A percentile compares a stretch with the other conserved stretches of the same genome.
Conservation (phyloP, 2,797 vertebrate genomes). For the Etheostoma perlongum region DNA sequence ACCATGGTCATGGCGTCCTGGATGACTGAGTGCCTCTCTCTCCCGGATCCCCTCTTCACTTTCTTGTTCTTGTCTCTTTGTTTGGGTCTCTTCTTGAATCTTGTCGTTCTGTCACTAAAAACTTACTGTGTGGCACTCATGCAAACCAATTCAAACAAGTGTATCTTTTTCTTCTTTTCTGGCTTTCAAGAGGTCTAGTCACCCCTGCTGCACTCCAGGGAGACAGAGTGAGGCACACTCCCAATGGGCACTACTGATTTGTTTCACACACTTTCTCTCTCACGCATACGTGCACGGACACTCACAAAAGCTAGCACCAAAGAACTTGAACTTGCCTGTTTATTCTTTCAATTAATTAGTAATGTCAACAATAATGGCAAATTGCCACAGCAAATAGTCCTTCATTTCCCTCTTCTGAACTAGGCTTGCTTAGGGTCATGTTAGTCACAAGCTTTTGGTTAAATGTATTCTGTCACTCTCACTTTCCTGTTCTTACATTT, state of each 20-base stretch:
- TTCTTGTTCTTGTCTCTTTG: background rate
- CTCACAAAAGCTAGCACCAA: background rate
- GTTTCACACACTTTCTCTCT: background rate
- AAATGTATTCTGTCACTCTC: background rate
- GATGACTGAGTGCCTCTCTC: conserved; percentile 15
- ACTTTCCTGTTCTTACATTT: background rate
- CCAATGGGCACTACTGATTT: conserved; percentile 5
- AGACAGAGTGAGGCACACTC: conserved; percentile 23
- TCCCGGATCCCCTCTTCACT: background rate
- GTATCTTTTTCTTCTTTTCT: conserved; percentile 7
- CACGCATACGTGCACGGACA: background rate
- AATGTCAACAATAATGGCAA: background rate
- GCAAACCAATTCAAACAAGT: conserved; percentile 54
- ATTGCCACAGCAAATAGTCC: background rate
- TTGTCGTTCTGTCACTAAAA: conserved; percentile 12
- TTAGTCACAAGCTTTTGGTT: background rate
- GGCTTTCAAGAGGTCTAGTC: conserved; percentile 36
- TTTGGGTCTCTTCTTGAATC: background rate
- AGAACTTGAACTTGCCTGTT: background rate
- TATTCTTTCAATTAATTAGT: conserved; percentile 2
- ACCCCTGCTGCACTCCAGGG: conserved; percentile 31
- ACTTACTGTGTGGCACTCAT: conserved; percentile 14
- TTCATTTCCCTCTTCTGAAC: background rate
- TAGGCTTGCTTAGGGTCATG: background rate
- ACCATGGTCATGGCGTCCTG: conserved; percentile 25